Evolutionary conservation across 2,797 vertebrate species (phyloP), one percentile per base, ranked within the genome.

Genomic region (Tachyglossus aculeatus): DNA sequence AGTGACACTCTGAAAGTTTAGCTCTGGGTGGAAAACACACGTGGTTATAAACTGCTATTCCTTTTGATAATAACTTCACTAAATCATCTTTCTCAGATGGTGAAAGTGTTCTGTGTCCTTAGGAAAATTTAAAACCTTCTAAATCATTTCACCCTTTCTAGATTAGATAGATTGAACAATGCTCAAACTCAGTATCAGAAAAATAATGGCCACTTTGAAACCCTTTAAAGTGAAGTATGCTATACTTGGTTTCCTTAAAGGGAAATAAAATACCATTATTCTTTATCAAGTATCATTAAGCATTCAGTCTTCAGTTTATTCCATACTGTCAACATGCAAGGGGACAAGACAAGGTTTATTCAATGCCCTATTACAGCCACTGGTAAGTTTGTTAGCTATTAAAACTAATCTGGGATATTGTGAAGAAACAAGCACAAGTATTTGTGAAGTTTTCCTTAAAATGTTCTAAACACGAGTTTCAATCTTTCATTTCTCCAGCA

Each of bases 191-290:
- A 57, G 55, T 64, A 77, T 63, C 80, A 70, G n/a, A 53, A 80
- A 78, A 64, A 78, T 81, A 83, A 87, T 82, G 50, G 71, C 56
- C 59, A 81, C 78, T 87, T 56, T 53, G 71, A 81, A 47, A 61
- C n/a, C n/a, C 71, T 73, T 78, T 80, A 76, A 84, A 80, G n/a
- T n/a, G n/a, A n/a, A n/a, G n/a, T n/a, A n/a, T n/a, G n/a, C n/a
- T n/a, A n/a, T n/a, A n/a, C n/a, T n/a, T n/a, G n/a, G n/a, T n/a
- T n/a, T n/a, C n/a, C n/a, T n/a, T n/a, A n/a, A n/a, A n/a, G n/a
- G n/a, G n/a, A n/a, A n/a, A n/a, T n/a, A n/a, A n/a, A n/a, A n/a
- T n/a, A n/a, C n/a, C n/a, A n/a, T n/a, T n/a, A n/a, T n/a, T n/a
- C n/a, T n/a, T n/a, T n/a, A n/a, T 47, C 22, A 27, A 47, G 24